phyloP scores from a whole-genome alignment of 2,113 vertebrate species.

The Podarcis muralis region DNA sequence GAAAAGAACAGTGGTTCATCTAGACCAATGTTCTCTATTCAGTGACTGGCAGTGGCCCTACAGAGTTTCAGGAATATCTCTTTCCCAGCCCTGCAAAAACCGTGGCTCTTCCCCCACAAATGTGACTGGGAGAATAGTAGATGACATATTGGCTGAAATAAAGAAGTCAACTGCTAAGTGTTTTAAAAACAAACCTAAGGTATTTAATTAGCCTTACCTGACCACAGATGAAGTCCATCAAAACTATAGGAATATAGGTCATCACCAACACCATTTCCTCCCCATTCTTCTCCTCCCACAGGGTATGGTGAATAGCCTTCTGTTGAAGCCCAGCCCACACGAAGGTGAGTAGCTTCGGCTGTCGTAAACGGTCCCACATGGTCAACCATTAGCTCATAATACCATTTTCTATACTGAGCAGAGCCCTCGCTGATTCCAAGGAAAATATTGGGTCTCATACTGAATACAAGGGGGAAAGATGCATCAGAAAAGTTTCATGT shows the following conservation, averaged over 20 bases:
- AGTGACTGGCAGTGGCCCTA: not conserved
- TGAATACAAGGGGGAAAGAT: conserved; percentile 62
- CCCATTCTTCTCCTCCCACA: conserved; percentile 93
- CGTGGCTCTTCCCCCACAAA: not conserved
- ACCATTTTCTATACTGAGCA: conserved; percentile 96
- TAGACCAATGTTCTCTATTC: too few species aligned
- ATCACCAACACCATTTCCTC: conserved; percentile 93
- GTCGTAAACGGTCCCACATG: conserved; percentile 89
- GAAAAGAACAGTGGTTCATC: too few species aligned
- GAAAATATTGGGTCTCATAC: conserved; percentile 95
- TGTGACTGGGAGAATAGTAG: not conserved
- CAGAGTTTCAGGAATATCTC: not conserved
- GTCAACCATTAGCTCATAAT: conserved; percentile 95
- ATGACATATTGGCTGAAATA: not conserved
- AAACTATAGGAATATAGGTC: conserved; percentile 95
- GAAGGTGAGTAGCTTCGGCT: conserved; percentile 90
- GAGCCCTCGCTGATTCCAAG: conserved; percentile 94
- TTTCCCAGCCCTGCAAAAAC: not conserved
- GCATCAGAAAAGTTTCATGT: not conserved
- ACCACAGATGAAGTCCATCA: conserved; percentile 95
- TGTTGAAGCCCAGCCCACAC: conserved; percentile 95
- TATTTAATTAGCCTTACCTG: conserved; percentile 78
- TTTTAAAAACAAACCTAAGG: not conserved
- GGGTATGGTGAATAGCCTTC: conserved; percentile 91
- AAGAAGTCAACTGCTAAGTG: not conserved